phyloP scores from a whole-genome alignment of 2,888 invertebrate genomes.

The Leistus spinibarbis region DNA sequence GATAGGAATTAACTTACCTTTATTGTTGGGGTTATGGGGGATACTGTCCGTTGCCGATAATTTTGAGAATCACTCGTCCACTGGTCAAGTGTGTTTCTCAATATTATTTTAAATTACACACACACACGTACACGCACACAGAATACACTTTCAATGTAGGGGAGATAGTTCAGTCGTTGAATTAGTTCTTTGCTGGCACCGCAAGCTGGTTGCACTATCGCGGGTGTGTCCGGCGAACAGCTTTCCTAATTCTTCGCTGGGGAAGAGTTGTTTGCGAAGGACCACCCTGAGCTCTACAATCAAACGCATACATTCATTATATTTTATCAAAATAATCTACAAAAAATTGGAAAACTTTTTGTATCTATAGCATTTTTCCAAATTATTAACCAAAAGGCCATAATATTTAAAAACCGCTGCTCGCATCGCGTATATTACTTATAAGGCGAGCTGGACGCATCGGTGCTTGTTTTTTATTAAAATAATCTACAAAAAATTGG shows the following conservation, averaged over 20 bases:
- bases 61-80: background rate
- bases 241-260: constrained; percentile 58
- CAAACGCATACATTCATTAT: background rate
- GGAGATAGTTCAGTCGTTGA: background rate
- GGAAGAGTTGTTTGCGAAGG: constrained; percentile 42
- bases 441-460: too few species aligned
- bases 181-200: background rate
- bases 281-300: constrained; percentile 42
- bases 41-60: background rate
- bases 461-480: too few species aligned
- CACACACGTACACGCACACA: background rate
- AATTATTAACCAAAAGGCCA: too few species aligned
- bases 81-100: background rate
- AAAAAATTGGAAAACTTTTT: too few species aligned
- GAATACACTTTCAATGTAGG: background rate
- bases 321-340: too few species aligned
- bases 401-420: too few species aligned
- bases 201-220: constrained; percentile 48
- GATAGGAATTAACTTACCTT: background rate
- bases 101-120: background rate
- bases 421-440: too few species aligned
- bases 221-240: constrained; percentile 56
- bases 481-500: too few species aligned
- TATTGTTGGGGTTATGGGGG: background rate
- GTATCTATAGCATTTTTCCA: too few species aligned